A percentile compares a stretch with the other conserved stretches of the same genome.
Conservation (phyloP, 2,888 invertebrate genomes). For the Epsilonema sp. region DNA sequence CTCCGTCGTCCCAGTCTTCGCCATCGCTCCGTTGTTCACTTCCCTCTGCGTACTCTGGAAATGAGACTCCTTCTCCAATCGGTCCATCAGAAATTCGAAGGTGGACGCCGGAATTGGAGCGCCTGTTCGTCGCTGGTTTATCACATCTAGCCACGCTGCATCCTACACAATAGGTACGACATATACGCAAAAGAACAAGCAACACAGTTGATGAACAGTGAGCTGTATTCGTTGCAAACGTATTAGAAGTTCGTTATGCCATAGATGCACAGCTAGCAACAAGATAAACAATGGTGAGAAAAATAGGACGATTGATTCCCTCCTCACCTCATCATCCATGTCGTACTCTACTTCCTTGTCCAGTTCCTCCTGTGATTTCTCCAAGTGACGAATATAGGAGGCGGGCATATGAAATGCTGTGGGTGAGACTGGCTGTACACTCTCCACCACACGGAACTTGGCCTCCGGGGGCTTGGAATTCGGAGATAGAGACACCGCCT, state of each 20-base stretch:
- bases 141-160: slow-evolving; percentile 69
- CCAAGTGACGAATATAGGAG: slow-evolving; percentile 70
- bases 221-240: too few relatives aligned
- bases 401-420: too few relatives aligned
- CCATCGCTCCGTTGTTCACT: too few relatives aligned
- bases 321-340: slow-evolving; percentile 66
- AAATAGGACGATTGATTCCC: too few relatives aligned
- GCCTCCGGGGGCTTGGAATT: slow-evolving; percentile 36
- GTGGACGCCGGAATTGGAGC: slow-evolving; percentile 63
- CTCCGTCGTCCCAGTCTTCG: too few relatives aligned
- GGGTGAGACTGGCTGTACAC: too few relatives aligned
- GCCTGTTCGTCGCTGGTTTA: slow-evolving; percentile 54
- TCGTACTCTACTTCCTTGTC: slow-evolving; percentile 87
- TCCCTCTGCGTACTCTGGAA: slow-evolving; percentile 42
- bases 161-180: slow-evolving; percentile 47
- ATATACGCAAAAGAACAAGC: too few relatives aligned
- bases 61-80: slow-evolving; percentile 88
- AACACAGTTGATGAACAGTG: neutral
- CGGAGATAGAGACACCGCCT: neutral
- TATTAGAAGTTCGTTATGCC: too few relatives aligned
- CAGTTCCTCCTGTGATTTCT: slow-evolving; percentile 75
- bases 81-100: slow-evolving; percentile 86
- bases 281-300: neutral
- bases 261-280: neutral
- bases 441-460: slow-evolving; percentile 47